Conservation (phyloP, 2,797 vertebrate genomes). For the Catamblyrhynchus diadema region DNA sequence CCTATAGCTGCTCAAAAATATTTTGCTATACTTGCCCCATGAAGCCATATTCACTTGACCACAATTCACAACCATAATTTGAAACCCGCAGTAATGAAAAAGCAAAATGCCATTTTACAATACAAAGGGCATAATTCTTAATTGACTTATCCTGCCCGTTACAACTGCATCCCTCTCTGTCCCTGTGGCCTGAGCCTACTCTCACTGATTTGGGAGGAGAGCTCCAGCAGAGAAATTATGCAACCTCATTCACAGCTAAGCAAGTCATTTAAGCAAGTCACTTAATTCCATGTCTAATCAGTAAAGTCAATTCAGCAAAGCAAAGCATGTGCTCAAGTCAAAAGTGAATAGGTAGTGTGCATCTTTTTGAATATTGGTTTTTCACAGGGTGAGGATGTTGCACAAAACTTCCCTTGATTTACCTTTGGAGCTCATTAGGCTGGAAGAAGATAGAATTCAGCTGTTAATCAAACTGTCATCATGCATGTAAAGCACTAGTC, state of each 20-base stretch:
- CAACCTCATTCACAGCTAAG: constrained; percentile 9
- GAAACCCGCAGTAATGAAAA: background rate
- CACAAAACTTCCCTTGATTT: background rate
- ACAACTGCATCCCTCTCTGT: background rate
- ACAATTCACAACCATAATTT: background rate
- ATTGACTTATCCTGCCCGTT: background rate
- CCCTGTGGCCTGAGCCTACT: background rate
- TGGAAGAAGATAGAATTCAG: background rate
- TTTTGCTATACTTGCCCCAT: background rate
- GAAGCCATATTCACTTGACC: background rate
- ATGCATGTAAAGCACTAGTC: background rate
- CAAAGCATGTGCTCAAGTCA: background rate
- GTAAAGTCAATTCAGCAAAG: constrained; percentile 23
- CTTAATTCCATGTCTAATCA: background rate
- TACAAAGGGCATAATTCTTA: background rate
- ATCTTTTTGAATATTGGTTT: background rate
- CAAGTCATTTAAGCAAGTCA: background rate
- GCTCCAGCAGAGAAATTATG: background rate
- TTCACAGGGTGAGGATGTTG: background rate
- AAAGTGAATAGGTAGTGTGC: background rate
- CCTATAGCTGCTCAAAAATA: background rate
- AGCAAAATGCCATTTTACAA: background rate
- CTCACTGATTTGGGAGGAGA: background rate
- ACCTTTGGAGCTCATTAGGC: background rate
- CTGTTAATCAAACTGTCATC: background rate